A percentile compares a stretch with the other conserved stretches of the same genome.
phyloP scores from a whole-genome alignment of 2,888 invertebrate genomes.

The Temnothorax rugatulus region DNA sequence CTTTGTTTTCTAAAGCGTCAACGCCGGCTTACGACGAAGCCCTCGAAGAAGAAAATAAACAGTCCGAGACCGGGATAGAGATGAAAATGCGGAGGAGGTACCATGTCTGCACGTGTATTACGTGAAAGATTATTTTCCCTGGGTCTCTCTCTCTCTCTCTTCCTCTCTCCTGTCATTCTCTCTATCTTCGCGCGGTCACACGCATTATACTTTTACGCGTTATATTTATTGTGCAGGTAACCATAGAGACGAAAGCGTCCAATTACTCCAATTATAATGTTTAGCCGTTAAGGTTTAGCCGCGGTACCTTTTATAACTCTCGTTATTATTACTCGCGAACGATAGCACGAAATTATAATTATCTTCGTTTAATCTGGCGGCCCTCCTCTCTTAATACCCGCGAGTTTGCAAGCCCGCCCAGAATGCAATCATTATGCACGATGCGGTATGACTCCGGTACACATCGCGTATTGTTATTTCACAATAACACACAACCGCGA shows the following conservation, averaged over 20 bases:
- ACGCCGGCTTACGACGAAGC: not conserved
- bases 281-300: slow-evolving; percentile 9
- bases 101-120: not conserved
- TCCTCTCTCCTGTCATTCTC: not conserved
- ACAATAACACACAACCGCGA: not conserved
- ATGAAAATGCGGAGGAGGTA: slow-evolving; percentile 9
- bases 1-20: slow-evolving; percentile 26
- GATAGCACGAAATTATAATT: slow-evolving; percentile 22
- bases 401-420: not conserved
- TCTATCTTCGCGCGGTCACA: not conserved
- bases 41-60: slow-evolving; percentile 35
- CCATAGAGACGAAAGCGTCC: slow-evolving; percentile 24
- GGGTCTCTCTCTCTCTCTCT: not conserved
- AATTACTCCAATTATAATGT: slow-evolving; percentile 40
- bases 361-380: not conserved
- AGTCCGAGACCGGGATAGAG: not conserved
- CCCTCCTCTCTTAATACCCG: not conserved
- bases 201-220: slow-evolving; percentile 22
- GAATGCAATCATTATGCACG: not conserved
- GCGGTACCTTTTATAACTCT: not conserved
- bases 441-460: not conserved
- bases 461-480: not conserved
- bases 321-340: slow-evolving; percentile 10
- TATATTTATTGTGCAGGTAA: slow-evolving; percentile 19
- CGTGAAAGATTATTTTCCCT: slow-evolving; percentile 24